Evolutionary conservation across 2,113 vertebrate species (phyloP).

Genomic region (Chiloscyllium plagiosum): DNA sequence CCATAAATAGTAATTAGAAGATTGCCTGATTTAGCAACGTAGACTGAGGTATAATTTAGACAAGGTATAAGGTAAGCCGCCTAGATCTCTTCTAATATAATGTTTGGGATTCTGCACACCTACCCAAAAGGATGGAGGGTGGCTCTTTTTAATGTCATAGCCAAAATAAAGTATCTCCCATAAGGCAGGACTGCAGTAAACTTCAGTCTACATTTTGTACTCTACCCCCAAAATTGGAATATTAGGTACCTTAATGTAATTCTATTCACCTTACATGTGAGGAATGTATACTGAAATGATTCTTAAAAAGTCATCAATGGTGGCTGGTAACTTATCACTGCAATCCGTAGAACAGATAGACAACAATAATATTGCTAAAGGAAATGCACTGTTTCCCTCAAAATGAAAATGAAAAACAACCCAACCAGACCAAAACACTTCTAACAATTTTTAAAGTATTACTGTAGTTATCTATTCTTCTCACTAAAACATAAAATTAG

Average conservation of each 20-base stretch:
- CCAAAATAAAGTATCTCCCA: neutral
- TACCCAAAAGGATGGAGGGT: neutral
- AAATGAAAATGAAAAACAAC: neutral
- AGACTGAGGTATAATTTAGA: neutral
- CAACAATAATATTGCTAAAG: neutral
- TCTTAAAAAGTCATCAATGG: neutral
- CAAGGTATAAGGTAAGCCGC: too few relatives aligned
- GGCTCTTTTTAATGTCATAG: neutral
- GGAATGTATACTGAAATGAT: neutral
- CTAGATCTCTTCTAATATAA: neutral
- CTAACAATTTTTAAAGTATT: neutral
- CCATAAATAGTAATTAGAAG: neutral
- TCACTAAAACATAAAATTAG: constrained; percentile 33
- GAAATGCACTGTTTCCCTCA: neutral
- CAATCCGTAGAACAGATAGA: neutral
- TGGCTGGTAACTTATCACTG: neutral
- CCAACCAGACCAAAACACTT: constrained; percentile 6
- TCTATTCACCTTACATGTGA: neutral
- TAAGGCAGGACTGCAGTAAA: neutral
- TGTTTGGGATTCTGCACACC: neutral
- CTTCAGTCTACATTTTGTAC: neutral
- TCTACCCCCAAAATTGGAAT: neutral
- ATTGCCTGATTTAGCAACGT: neutral
- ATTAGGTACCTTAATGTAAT: neutral
- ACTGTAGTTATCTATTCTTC: neutral